These are phyloP conservation scores for Poecilia gillii DNA, from an alignment of 2,797 vertebrate genomes.

Conservation along the genomic window DNA sequence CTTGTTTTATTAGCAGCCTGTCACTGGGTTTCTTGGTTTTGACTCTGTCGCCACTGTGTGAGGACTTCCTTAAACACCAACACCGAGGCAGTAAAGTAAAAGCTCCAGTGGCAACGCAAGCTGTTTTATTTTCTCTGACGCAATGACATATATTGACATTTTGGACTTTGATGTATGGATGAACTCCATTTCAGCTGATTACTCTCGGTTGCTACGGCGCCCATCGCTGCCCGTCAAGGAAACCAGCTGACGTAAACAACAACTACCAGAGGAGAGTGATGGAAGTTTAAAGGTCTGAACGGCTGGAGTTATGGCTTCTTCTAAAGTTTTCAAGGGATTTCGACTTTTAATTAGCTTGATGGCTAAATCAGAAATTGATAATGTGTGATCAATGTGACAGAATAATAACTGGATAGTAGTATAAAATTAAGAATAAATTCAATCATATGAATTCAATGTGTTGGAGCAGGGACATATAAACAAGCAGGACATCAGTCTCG, in stretches of 20 bases:
- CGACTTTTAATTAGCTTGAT: not conserved
- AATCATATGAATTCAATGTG: not conserved
- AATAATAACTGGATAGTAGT: not conserved
- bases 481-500: not conserved
- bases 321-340: not conserved
- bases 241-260: conserved; percentile 13
- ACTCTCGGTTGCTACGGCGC: conserved; percentile 36
- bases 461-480: not conserved
- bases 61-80: not conserved
- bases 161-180: conserved; percentile 53
- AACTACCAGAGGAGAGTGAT: not conserved
- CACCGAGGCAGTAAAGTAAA: conserved; percentile 4
- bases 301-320: not conserved
- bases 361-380: not conserved
- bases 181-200: conserved; percentile 69
- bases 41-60: not conserved
- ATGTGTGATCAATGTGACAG: not conserved
- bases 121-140: conserved; percentile 19
- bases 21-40: not conserved
- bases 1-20: not conserved
- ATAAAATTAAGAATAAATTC: not conserved
- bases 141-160: conserved; percentile 47
- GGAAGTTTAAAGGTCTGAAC: not conserved
- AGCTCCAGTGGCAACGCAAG: conserved; percentile 12
- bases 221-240: conserved; percentile 30